Base-by-base conservation (phyloP, 53 echinoderm and acorn worm species). In the Zoroaster sp. region DNA sequence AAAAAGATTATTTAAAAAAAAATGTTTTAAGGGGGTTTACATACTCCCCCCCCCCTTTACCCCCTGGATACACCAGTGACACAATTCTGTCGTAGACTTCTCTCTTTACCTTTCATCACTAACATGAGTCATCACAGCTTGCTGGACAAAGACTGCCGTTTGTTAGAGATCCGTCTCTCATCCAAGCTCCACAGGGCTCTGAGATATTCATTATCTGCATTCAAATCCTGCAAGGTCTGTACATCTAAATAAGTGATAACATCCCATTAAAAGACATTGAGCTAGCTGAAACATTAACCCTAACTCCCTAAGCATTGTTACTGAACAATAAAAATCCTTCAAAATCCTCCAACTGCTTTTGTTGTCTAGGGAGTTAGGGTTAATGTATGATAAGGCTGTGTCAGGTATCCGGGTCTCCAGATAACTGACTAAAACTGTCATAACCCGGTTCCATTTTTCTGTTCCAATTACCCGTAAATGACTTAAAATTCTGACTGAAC, bases 161-260 rank as follows among this genome's bases (percentile, higher is more conserved):
- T 18, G 17, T 23, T 55, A 5, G 78, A 4, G 35, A 85, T 70
- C 35, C 71, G 3, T 37, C 35, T 14, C 17, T 70, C 49, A 25
- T 85, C 72, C 71, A 85, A 47, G 18, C 70, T 85, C 85, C 85
- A 85, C 9, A 85, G 4, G 7, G 85, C 34, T 15, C 11, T 30
- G 4, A 85, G 47, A 13, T 41, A 66, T 46, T 70, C 85, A 71
- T 69, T 35, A 9, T 49, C 15, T 0, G 69, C 35, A 70, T 66
- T 36, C 5, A 85, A 37, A 6, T 66, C 31, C 8, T 33, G 32
- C 32, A 85, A 70, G 13, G 4, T 45, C 18, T 4, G 30, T 38
- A 85, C 21, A 52, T 72, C 85, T 85, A 28, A 46, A 85, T 31
- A 32, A 49, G 45, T 31, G 17, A 6, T 34, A 82, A 82, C 32